Evolutionary conservation across 2,113 vertebrate species (phyloP).

Genomic region (Andinoacara biseriatus): DNA sequence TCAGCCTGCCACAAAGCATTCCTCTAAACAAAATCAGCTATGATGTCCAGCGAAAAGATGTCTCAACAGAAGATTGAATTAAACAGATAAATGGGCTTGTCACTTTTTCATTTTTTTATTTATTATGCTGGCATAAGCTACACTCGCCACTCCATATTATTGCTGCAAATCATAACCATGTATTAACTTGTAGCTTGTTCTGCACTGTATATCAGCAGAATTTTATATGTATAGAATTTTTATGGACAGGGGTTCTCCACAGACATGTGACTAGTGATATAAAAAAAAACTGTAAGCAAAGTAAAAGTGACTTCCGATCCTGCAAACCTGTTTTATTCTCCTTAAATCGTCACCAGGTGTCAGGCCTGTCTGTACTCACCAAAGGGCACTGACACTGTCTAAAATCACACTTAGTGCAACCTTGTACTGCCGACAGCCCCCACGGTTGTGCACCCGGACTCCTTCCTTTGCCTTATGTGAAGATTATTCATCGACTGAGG

Average conservation of each 20-base stretch:
- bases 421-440: constrained; percentile 20
- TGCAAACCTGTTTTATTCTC: constrained; percentile 33
- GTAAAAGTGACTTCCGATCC: constrained; percentile 42
- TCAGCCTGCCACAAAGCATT: constrained; percentile 68
- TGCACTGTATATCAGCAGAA: neutral
- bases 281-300: neutral
- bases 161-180: constrained; percentile 40
- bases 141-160: constrained; percentile 46
- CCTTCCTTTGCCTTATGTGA: constrained; percentile 18
- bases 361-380: constrained; percentile 9
- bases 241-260: neutral
- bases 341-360: constrained; percentile 31
- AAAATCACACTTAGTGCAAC: constrained; percentile 58
- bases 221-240: neutral
- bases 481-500: constrained; percentile 65
- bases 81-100: constrained; percentile 69
- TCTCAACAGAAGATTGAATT: constrained; percentile 67
- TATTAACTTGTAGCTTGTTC: constrained; percentile 41
- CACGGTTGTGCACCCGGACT: neutral
- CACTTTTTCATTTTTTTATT: constrained; percentile 64
- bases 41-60: constrained; percentile 60
- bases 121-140: constrained; percentile 44
- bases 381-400: constrained; percentile 39
- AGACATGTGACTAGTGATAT: neutral
- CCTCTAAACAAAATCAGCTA: constrained; percentile 69